A percentile compares a stretch with the other conserved stretches of the same genome.
Evolutionary conservation across 2,797 vertebrate species (phyloP).

Genomic region (Selene dorsalis): DNA sequence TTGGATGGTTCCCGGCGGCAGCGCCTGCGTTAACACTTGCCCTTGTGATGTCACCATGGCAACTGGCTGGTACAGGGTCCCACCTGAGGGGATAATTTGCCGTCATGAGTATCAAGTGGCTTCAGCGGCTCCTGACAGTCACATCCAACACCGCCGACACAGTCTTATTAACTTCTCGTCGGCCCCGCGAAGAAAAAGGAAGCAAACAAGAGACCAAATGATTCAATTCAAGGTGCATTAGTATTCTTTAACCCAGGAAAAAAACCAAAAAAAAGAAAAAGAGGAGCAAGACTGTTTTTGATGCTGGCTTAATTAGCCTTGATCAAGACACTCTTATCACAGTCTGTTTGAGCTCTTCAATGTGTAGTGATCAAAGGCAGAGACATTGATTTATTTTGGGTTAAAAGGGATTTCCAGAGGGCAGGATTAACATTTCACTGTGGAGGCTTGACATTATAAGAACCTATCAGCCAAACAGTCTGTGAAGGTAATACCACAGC

Average conservation of each 20-base stretch:
- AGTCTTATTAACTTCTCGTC: constrained; percentile 58
- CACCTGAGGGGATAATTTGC: constrained; percentile 87
- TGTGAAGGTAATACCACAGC: constrained; percentile 31
- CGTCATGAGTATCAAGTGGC: constrained; percentile 73
- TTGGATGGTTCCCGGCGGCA: constrained; percentile 95
- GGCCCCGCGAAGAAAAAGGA: constrained; percentile 50
- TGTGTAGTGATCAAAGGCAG: constrained; percentile 76
- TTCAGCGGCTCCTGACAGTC: constrained; percentile 60
- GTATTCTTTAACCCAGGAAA: constrained; percentile 59
- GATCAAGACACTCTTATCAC: constrained; percentile 76
- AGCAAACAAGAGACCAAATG: constrained; percentile 51
- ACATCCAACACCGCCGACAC: constrained; percentile 14
- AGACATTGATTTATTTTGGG: constrained; percentile 81
- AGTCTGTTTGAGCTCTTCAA: constrained; percentile 77
- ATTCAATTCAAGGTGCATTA: constrained; percentile 68
- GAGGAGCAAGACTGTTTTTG: constrained; percentile 48
- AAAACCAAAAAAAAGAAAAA: not conserved
- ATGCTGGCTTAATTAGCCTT: constrained; percentile 75
- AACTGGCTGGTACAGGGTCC: constrained; percentile 98
- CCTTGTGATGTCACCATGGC: constrained; percentile 99
- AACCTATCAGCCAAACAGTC: constrained; percentile 42
- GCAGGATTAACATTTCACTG: constrained; percentile 80
- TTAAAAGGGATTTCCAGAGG: constrained; percentile 79
- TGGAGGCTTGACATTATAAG: constrained; percentile 70
- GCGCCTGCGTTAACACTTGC: constrained; percentile 95